Evolutionary conservation across 2,113 vertebrate genomes (phyloP).

Genomic region (Zingel zingel): DNA sequence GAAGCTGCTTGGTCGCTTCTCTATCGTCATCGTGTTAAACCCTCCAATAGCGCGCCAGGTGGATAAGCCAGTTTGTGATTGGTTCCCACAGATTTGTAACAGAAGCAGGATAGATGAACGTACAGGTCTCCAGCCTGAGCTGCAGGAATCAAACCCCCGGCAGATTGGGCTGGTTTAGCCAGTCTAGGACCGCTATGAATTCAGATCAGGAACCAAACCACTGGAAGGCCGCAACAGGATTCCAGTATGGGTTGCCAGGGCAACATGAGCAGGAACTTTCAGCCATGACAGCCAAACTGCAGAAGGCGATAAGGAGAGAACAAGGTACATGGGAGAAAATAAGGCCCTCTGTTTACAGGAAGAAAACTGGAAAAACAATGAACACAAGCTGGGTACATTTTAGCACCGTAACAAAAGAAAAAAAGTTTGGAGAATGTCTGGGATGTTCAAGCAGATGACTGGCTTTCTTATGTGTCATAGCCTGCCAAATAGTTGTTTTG

Average conservation of each 20-base stretch:
- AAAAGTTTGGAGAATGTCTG: constrained; percentile 36
- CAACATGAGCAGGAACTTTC: constrained; percentile 65
- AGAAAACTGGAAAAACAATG: constrained; percentile 53
- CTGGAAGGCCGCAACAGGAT: constrained; percentile 72
- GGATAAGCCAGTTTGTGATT: too few relatives aligned
- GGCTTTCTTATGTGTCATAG: constrained; percentile 29
- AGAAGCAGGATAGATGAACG: too few relatives aligned
- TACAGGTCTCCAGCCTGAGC: too few relatives aligned
- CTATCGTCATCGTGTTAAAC: too few relatives aligned
- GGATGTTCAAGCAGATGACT: constrained; percentile 39
- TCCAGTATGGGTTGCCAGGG: constrained; percentile 68
- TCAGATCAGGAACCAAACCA: constrained; percentile 64
- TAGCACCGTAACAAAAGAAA: constrained; percentile 29
- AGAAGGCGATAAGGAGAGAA: constrained; percentile 32
- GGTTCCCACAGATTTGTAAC: too few relatives aligned
- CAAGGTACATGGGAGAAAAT: background rate
- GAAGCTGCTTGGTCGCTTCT: too few relatives aligned
- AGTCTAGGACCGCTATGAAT: constrained; percentile 48
- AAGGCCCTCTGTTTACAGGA: constrained; percentile 30
- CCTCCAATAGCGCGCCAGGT: too few relatives aligned
- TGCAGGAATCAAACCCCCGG: too few relatives aligned
- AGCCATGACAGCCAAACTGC: constrained; percentile 58
- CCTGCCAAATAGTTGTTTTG: constrained; percentile 41
- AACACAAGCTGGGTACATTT: constrained; percentile 45
- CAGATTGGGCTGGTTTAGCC: too few relatives aligned